phyloP scores from a whole-genome alignment of 2,113 vertebrate genomes.

The Pyxicephalus adspersus region DNA sequence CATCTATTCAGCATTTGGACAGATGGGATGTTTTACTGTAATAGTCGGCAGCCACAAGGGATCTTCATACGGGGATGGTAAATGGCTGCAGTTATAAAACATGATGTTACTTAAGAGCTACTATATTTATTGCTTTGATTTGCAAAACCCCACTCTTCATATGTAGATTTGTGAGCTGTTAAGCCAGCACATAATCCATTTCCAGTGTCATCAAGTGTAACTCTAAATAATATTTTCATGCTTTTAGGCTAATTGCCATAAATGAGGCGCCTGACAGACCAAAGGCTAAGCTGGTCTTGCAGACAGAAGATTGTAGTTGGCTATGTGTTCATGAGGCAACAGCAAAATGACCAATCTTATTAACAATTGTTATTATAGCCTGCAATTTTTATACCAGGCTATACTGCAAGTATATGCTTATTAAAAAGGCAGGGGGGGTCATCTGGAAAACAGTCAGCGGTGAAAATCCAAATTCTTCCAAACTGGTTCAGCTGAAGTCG shows the following conservation, averaged over 20 bases:
- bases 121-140: conserved; percentile 20
- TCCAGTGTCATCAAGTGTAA: not conserved
- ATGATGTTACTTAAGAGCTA: conserved; percentile 39
- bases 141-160: conserved; percentile 16
- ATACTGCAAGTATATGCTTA: too few relatives aligned
- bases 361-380: too few relatives aligned
- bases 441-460: too few relatives aligned
- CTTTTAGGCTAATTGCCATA: conserved; percentile 9
- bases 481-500: too few relatives aligned
- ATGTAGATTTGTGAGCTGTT: not conserved
- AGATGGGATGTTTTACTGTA: conserved; percentile 47
- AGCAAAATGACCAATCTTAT: too few relatives aligned
- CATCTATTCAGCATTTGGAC: conserved; percentile 53
- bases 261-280: not conserved
- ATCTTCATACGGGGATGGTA: conserved; percentile 27
- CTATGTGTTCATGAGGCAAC: too few relatives aligned
- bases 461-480: too few relatives aligned
- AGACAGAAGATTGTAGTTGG: too few relatives aligned
- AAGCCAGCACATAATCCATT: conserved; percentile 4
- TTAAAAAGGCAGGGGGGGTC: too few relatives aligned
- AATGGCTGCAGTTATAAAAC: conserved; percentile 38
- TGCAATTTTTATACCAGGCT: too few relatives aligned
- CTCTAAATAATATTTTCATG: not conserved
- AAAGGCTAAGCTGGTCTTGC: not conserved
- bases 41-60: conserved; percentile 41